Conservation (phyloP, 2,797 vertebrate species). For the Poecilia gillii region DNA sequence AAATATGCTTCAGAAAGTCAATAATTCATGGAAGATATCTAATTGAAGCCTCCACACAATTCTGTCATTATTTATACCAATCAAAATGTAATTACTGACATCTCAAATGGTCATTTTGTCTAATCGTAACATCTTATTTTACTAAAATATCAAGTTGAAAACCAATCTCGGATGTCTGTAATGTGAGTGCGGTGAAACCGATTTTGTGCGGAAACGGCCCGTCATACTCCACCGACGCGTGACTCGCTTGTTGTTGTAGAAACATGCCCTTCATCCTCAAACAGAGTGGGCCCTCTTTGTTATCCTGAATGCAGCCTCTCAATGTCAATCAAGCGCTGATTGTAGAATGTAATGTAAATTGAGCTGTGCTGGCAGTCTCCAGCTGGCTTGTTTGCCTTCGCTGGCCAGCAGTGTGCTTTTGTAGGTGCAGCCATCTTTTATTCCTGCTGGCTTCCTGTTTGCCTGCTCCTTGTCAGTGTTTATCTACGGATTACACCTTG, state of each 20-base stretch:
- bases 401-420: conserved; percentile 35
- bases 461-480: conserved; percentile 75
- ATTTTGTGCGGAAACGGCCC: too few relatives aligned
- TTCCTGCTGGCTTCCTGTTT: conserved; percentile 62
- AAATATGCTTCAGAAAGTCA: too few relatives aligned
- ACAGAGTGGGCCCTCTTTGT: conserved; percentile 19
- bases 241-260: conserved; percentile 45
- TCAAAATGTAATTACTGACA: not conserved
- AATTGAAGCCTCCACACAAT: too few relatives aligned
- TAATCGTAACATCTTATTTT: too few relatives aligned
- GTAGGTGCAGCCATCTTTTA: conserved; percentile 60
- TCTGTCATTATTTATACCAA: too few relatives aligned
- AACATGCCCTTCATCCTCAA: conserved; percentile 30
- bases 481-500: conserved; percentile 79
- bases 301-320: conserved; percentile 48
- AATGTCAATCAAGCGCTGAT: conserved; percentile 62
- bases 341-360: conserved; percentile 62
- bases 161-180: too few relatives aligned
- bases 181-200: too few relatives aligned
- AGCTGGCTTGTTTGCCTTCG: conserved; percentile 66
- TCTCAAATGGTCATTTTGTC: too few relatives aligned
- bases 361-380: conserved; percentile 51
- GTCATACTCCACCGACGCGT: conserved; percentile 11
- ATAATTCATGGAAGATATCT: too few relatives aligned
- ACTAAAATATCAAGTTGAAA: too few relatives aligned